A percentile compares a stretch with the other conserved stretches of the same genome.
Evolutionary conservation across 2,797 vertebrate species (phyloP).

Genomic region (Scomberomorus guttatus): DNA sequence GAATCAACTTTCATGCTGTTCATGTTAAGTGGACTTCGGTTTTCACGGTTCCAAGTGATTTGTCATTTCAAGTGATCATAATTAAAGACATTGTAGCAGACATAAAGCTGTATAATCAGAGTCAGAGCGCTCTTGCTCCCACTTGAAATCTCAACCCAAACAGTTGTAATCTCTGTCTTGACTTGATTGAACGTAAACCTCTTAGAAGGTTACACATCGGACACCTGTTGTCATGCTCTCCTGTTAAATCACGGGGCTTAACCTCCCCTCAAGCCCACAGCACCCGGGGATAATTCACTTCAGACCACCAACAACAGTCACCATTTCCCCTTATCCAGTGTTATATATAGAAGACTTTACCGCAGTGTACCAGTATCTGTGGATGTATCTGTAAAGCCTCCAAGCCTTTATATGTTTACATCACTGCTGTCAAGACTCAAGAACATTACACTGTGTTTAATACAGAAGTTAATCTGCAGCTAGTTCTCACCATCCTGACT

Average conservation of each 20-base stretch:
- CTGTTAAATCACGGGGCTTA: slow-evolving; percentile 55
- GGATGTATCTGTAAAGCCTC: not conserved
- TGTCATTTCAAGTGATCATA: not conserved
- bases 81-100: not conserved
- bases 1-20: not conserved
- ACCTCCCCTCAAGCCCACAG: slow-evolving; percentile 42
- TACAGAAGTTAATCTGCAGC: not conserved
- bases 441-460: not conserved
- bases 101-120: slow-evolving; percentile 20
- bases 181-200: slow-evolving; percentile 81
- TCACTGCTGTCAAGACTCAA: not conserved
- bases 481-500: not conserved
- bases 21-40: not conserved
- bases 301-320: not conserved
- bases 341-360: not conserved
- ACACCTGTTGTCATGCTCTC: slow-evolving; percentile 46
- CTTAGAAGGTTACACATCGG: slow-evolving; percentile 76
- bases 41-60: not conserved
- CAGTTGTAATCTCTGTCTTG: slow-evolving; percentile 72
- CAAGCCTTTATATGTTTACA: not conserved
- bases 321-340: not conserved
- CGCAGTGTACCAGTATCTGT: not conserved
- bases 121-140: slow-evolving; percentile 14
- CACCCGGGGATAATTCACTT: not conserved
- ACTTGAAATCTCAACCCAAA: slow-evolving; percentile 55